phyloP scores from a whole-genome alignment of 2,888 invertebrate genomes.

The Drosophila neonasuta region DNA sequence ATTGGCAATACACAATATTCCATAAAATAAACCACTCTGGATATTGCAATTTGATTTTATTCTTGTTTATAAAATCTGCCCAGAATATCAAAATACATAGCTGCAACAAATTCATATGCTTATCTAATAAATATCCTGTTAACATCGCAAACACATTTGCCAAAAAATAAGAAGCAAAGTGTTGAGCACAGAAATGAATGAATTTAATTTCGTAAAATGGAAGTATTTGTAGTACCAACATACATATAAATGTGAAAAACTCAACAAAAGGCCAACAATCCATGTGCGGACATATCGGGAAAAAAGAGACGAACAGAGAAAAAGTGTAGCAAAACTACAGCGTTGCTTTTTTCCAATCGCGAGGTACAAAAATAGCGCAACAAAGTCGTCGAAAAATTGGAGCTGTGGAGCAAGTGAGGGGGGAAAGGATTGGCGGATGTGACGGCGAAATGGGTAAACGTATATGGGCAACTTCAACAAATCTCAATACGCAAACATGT shows the following conservation, averaged over 20 bases:
- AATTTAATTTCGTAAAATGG: constrained; percentile 36
- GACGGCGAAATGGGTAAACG: constrained; percentile 34
- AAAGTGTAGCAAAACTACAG: constrained; percentile 34
- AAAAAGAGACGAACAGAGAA: constrained; percentile 6
- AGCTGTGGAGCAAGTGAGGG: not conserved
- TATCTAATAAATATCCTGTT: constrained; percentile 44
- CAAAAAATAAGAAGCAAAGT: not conserved
- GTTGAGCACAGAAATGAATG: constrained; percentile 38
- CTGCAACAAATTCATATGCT: constrained; percentile 6
- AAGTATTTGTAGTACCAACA: not conserved
- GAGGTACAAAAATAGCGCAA: constrained; percentile 45
- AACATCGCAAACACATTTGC: constrained; percentile 16
- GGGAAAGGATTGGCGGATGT: not conserved
- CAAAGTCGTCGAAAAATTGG: constrained; percentile 31
- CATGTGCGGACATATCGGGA: not conserved
- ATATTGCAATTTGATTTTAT: no score
- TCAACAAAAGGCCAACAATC: constrained; percentile 10
- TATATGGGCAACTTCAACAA: constrained; percentile 67
- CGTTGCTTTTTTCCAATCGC: constrained; percentile 32
- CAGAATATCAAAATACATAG: no score
- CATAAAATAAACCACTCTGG: no score
- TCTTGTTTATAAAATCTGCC: no score
- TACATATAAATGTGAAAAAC: constrained; percentile 27
- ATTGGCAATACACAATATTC: no score
- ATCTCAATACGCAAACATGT: constrained; percentile 68